Conservation (phyloP, 2,113 vertebrate species). For the Cynopterus brachyotis region DNA sequence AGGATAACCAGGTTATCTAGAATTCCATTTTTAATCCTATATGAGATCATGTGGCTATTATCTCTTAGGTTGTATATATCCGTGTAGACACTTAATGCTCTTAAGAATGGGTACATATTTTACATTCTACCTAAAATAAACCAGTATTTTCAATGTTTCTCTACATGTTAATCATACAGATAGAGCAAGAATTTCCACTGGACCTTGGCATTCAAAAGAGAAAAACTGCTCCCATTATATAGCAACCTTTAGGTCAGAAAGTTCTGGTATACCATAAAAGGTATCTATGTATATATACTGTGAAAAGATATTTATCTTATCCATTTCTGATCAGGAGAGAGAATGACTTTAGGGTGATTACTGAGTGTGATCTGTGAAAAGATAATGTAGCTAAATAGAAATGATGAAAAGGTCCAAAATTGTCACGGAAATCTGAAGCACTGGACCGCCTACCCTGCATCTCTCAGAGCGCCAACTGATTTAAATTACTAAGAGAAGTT, state of each 20-base stretch:
- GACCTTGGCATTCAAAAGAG: neutral
- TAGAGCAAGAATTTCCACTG: neutral
- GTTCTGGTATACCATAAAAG: neutral
- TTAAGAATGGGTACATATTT: neutral
- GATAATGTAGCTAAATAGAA: neutral
- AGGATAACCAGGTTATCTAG: neutral
- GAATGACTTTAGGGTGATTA: neutral
- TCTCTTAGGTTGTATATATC: neutral
- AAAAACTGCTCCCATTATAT: neutral
- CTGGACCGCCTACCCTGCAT: neutral
- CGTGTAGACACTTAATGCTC: neutral
- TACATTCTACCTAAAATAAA: constrained; percentile 3
- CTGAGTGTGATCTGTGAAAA: neutral
- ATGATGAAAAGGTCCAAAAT: neutral
- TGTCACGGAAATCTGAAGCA: neutral
- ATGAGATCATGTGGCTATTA: neutral
- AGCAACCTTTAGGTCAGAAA: neutral
- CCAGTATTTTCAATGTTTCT: constrained; percentile 9
- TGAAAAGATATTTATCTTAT: neutral
- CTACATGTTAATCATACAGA: neutral
- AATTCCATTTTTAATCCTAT: neutral
- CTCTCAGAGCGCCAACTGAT: neutral
- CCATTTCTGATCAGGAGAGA: neutral
- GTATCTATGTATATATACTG: neutral
- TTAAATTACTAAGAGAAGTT: neutral